Evolutionary conservation across 2,797 vertebrate species (phyloP).

Genomic region (Helarctos malayanus): DNA sequence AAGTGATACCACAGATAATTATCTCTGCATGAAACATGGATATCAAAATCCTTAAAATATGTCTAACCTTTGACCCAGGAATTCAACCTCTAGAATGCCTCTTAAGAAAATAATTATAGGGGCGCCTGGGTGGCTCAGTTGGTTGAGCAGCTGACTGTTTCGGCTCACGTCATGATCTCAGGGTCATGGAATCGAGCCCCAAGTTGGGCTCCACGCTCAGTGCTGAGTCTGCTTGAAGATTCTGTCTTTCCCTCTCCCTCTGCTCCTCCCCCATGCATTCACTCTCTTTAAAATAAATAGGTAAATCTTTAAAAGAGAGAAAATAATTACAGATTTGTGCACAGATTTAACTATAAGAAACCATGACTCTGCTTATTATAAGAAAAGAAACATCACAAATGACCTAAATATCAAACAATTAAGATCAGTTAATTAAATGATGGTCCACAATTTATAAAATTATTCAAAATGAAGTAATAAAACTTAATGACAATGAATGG

Average conservation of each 20-base stretch:
- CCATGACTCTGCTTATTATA: neutral
- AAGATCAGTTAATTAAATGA: neutral
- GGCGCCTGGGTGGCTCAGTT: neutral
- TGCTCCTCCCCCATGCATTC: neutral
- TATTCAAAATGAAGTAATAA: slow-evolving; percentile 29
- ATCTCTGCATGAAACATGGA: neutral
- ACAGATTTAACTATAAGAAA: neutral
- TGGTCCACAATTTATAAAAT: neutral
- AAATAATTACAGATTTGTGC: neutral
- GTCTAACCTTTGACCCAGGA: neutral
- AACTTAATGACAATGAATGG: neutral
- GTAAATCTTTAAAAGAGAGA: neutral
- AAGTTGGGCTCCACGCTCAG: neutral
- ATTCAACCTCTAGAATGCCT: neutral
- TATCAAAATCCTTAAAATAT: neutral
- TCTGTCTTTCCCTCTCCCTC: neutral
- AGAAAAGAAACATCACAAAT: neutral
- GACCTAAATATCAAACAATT: neutral
- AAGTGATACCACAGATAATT: neutral
- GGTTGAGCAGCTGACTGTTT: neutral
- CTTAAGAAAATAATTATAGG: neutral
- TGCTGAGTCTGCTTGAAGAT: neutral
- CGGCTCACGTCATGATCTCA: neutral
- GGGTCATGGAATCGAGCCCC: neutral
- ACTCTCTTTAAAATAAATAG: neutral